phyloP scores from a whole-genome alignment of 1,140 invertebrate genomes.

The Phymorhynchus buccinoides region DNA sequence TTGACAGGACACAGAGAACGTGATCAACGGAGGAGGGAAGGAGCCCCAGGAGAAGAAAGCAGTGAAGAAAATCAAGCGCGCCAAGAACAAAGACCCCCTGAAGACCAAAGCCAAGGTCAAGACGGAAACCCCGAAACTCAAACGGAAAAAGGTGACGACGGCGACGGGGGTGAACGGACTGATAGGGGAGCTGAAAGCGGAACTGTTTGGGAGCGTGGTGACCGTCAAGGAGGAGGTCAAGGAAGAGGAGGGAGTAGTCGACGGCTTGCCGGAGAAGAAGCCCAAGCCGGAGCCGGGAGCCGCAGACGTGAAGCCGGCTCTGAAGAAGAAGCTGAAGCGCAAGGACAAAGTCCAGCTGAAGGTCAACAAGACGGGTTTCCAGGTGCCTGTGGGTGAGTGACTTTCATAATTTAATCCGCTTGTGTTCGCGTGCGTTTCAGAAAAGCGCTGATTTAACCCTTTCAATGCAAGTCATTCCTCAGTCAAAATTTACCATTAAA shows the following conservation, averaged over 20 bases:
- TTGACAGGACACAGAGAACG: constrained; percentile 47
- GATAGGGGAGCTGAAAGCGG: not conserved
- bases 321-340: constrained; percentile 44
- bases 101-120: constrained; percentile 64
- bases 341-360: constrained; percentile 33
- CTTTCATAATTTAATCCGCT: constrained; percentile 9
- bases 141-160: constrained; percentile 49
- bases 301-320: not conserved
- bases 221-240: not conserved
- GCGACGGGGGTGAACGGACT: constrained; percentile 35
- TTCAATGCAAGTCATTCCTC: no score
- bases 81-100: constrained; percentile 60
- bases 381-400: constrained; percentile 6
- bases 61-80: constrained; percentile 57
- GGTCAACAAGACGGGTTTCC: constrained; percentile 6
- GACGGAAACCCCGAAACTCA: constrained; percentile 56
- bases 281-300: constrained; percentile 60
- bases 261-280: constrained; percentile 36
- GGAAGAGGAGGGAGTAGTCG: not conserved
- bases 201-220: not conserved
- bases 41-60: constrained; percentile 49
- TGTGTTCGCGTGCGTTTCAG: no score
- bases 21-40: constrained; percentile 39
- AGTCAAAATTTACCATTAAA: no score
- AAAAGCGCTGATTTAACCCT: no score